Conservation (phyloP, 2,797 vertebrate species). For the Syngnathus rostellatus region DNA sequence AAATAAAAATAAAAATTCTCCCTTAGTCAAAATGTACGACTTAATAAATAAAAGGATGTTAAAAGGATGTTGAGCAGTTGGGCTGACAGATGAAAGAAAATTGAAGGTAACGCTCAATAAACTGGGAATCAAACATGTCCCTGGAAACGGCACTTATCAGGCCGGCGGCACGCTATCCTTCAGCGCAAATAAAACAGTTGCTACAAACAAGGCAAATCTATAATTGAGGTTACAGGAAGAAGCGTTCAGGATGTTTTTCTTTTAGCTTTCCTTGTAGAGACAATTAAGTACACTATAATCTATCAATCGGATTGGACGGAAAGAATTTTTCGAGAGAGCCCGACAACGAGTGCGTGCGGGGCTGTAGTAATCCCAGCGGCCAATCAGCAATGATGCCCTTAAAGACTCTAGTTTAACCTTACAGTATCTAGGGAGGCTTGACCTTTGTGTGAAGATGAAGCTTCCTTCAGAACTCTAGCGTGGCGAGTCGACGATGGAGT, state of each 20-base stretch:
- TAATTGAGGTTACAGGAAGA: neutral
- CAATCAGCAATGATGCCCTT: conserved; percentile 6
- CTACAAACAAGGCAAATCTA: neutral
- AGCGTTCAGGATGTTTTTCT: too few species aligned
- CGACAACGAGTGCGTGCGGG: neutral
- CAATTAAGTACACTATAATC: too few species aligned
- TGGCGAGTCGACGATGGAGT: neutral
- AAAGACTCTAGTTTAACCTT: conserved; percentile 17
- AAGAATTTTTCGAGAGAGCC: neutral
- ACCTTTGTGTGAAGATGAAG: conserved; percentile 2
- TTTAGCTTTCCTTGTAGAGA: too few species aligned
- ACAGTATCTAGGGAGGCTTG: conserved; percentile 9
- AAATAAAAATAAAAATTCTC: too few species aligned
- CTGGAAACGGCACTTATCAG: neutral
- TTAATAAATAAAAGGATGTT: neutral
- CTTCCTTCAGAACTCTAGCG: neutral
- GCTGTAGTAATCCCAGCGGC: neutral
- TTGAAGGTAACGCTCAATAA: neutral
- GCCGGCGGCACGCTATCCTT: neutral
- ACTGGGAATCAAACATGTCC: neutral
- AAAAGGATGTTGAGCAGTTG: neutral
- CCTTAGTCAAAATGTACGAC: neutral
- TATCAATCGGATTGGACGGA: too few species aligned
- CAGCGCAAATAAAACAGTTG: neutral
- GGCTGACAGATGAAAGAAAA: neutral